Evolutionary conservation across 1,140 invertebrate species (phyloP).

Genomic region (Hylaeus anthracinus): DNA sequence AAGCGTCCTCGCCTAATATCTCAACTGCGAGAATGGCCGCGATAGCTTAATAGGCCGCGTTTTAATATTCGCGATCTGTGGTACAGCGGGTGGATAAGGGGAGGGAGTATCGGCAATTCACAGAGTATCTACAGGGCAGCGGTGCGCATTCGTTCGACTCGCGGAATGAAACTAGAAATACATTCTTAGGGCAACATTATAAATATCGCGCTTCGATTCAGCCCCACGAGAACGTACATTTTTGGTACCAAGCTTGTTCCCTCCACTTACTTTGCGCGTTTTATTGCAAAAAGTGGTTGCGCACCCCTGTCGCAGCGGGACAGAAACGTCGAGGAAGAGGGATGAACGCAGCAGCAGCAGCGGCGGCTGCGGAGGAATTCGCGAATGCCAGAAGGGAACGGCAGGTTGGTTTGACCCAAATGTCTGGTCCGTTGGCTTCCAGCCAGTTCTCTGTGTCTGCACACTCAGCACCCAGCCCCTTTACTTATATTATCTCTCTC

Average conservation of each 20-base stretch:
- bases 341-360: neutral
- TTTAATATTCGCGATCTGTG: neutral
- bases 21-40: neutral
- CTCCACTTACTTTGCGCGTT: no score
- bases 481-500: slow-evolving; percentile 58
- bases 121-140: no score
- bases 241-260: no score
- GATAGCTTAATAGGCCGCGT: neutral
- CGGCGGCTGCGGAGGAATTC: neutral
- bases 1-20: neutral
- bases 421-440: slow-evolving; percentile 68
- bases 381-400: neutral
- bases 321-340: slow-evolving; percentile 14
- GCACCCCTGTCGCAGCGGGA: neutral
- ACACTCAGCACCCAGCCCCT: slow-evolving; percentile 37
- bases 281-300: no score
- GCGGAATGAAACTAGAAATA: no score
- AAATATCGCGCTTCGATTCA: no score
- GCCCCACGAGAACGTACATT: no score
- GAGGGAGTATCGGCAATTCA: neutral
- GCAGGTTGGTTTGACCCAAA: slow-evolving; percentile 72
- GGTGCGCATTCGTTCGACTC: no score
- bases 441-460: slow-evolving; percentile 72
- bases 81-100: neutral
- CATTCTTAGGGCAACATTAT: no score